phyloP scores from a whole-genome alignment of 2,888 invertebrate genomes.

The Stegana nigrithorax region DNA sequence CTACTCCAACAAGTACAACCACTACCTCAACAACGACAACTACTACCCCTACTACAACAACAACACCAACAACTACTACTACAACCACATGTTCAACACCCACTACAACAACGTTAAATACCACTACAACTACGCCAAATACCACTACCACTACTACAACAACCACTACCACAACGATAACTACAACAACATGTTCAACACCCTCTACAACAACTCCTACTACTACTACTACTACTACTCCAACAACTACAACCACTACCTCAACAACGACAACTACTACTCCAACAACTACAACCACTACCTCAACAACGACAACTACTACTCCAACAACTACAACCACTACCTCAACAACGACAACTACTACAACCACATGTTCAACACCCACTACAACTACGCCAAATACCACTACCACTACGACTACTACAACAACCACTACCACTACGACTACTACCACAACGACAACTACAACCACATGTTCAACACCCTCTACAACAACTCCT shows the following conservation, averaged over 20 bases:
- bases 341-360: conserved; percentile 21
- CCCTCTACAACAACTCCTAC: conserved; percentile 19
- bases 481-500: conserved; percentile 1
- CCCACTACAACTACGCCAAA: background rate
- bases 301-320: conserved; percentile 9
- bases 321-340: conserved; percentile 4
- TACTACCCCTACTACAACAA: conserved; percentile 9
- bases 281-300: background rate
- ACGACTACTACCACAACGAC: background rate
- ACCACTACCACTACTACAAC: background rate
- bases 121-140: conserved; percentile 1
- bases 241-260: background rate
- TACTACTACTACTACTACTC: conserved; percentile 1
- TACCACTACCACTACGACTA: conserved; percentile 5
- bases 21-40: background rate
- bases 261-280: background rate
- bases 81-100: background rate
- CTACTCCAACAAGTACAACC: conserved; percentile 2
- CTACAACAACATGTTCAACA: conserved; percentile 14
- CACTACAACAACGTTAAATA: conserved; percentile 11
- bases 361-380: background rate
- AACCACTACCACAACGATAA: conserved; percentile 8
- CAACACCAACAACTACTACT: conserved; percentile 10
- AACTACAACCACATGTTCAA: conserved; percentile 1
- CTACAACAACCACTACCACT: conserved; percentile 15